A percentile compares a stretch with the other conserved stretches of the same genome.
Conservation (phyloP, 1,140 invertebrate genomes). For the Atta cephalotes region DNA sequence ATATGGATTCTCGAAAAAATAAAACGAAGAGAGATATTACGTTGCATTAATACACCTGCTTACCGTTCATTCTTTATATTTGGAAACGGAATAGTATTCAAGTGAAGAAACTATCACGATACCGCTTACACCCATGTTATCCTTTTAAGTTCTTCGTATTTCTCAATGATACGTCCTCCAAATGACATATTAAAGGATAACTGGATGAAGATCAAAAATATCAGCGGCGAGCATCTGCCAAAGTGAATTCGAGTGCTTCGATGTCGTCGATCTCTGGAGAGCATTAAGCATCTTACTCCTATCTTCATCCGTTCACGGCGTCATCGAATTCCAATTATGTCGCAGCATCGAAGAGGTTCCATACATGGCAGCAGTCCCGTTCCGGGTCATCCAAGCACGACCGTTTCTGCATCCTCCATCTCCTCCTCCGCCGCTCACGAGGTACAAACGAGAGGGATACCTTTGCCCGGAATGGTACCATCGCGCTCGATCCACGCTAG, state of each 20-base stretch:
- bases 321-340: slow-evolving; percentile 79
- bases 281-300: slow-evolving; percentile 59
- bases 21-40: slow-evolving; percentile 1
- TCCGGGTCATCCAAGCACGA: slow-evolving; percentile 72
- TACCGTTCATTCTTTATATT: neutral
- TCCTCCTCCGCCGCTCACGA: slow-evolving; percentile 74
- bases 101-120: neutral
- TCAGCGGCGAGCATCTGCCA: slow-evolving; percentile 1
- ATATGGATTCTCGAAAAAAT: neutral
- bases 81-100: neutral
- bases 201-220: slow-evolving; percentile 40
- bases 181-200: slow-evolving; percentile 21
- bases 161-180: slow-evolving; percentile 2
- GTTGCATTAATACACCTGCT: neutral
- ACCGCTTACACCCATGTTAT: neutral
- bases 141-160: neutral
- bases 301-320: slow-evolving; percentile 61
- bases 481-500: slow-evolving; percentile 74
- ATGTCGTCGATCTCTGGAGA: slow-evolving; percentile 64
- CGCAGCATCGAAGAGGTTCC: slow-evolving; percentile 77
- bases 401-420: slow-evolving; percentile 54
- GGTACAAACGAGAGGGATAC: slow-evolving; percentile 81
- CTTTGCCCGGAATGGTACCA: slow-evolving; percentile 82
- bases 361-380: slow-evolving; percentile 72
- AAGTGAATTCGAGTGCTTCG: slow-evolving; percentile 56